Base-by-base conservation (phyloP, 2,888 invertebrate species). In the Folsomia manolachei region DNA sequence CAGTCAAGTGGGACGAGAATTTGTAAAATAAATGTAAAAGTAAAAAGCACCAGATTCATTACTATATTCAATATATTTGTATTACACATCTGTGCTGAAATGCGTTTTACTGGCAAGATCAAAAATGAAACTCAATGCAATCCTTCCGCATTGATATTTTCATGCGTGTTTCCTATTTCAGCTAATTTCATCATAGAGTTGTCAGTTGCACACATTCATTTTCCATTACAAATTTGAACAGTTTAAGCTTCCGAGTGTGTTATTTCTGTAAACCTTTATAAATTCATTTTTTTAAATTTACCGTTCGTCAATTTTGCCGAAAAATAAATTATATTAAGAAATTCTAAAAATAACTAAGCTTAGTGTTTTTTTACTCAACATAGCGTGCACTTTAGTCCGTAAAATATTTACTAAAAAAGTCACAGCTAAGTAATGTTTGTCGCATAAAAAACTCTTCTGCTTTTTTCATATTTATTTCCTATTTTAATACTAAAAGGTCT, bases 1-100 rank as follows among this genome's bases (percentile, higher is more conserved):
- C 68, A 66, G 18, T 56, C 18, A 56, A 56, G 18, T 56, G 56
- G 21, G 56, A 56, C 56, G 39, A 14, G 39, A 39, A 39, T 39
- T 39, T 39, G 39, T 39, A 39, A 39, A 39, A 39, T 39, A 39
- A 39, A 39, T 39, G 39, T 14, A 39, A 39, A 39, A 39, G 39
- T 39, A 39, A 39, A 39, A 39, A 39, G 7, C 39, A 39, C 7
- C 39, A 39, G n/a, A n/a, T n/a, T n/a, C n/a, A n/a, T n/a, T n/a
- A n/a, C n/a, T n/a, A n/a, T n/a, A n/a, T n/a, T n/a, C n/a, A n/a
- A n/a, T n/a, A n/a, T n/a, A n/a, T n/a, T n/a, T n/a, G n/a, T n/a
- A n/a, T n/a, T n/a, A n/a, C n/a, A n/a, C n/a, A n/a, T n/a, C n/a
- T n/a, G n/a, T n/a, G n/a, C n/a, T n/a, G n/a, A n/a, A n/a, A n/a